These are phyloP conservation scores for Phrynocephalus forsythii DNA, from an alignment of 2,797 vertebrate species.

Conservation along the genomic window DNA sequence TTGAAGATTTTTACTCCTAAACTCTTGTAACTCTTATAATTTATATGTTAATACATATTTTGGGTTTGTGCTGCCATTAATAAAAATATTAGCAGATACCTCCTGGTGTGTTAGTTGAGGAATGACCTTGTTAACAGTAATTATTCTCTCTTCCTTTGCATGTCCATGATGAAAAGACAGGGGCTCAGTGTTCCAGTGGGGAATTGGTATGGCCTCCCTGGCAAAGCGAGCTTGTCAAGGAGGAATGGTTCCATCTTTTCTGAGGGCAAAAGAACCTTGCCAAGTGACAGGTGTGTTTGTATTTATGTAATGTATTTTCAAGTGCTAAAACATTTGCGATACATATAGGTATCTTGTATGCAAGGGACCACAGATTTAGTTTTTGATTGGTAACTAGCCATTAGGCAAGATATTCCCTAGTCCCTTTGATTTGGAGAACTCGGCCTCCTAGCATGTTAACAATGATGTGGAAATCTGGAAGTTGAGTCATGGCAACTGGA, in stretches of 20 bases:
- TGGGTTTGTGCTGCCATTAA: background rate
- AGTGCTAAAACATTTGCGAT: background rate
- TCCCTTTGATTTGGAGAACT: background rate
- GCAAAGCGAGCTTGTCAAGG: conserved; percentile 81
- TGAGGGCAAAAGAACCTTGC: conserved; percentile 84
- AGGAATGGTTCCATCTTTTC: conserved; percentile 80
- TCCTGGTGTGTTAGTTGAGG: background rate
- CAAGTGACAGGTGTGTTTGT: conserved; percentile 83
- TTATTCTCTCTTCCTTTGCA: conserved; percentile 40
- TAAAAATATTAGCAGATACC: background rate
- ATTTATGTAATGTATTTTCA: background rate
- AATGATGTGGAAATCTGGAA: too few species aligned
- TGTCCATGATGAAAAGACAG: conserved; percentile 73
- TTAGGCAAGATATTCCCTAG: background rate
- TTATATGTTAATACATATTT: background rate
- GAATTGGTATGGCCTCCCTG: conserved; percentile 84
- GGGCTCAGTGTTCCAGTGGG: conserved; percentile 91
- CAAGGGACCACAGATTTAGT: background rate
- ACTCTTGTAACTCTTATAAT: background rate
- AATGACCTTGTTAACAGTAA: conserved; percentile 1
- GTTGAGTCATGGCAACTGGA: too few species aligned
- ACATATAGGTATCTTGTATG: background rate
- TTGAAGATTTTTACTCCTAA: background rate
- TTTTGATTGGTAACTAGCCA: background rate
- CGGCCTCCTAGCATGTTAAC: too few species aligned